Evolutionary conservation across 2,113 vertebrate species (phyloP).

Genomic region (Pycnonotus jocosus): DNA sequence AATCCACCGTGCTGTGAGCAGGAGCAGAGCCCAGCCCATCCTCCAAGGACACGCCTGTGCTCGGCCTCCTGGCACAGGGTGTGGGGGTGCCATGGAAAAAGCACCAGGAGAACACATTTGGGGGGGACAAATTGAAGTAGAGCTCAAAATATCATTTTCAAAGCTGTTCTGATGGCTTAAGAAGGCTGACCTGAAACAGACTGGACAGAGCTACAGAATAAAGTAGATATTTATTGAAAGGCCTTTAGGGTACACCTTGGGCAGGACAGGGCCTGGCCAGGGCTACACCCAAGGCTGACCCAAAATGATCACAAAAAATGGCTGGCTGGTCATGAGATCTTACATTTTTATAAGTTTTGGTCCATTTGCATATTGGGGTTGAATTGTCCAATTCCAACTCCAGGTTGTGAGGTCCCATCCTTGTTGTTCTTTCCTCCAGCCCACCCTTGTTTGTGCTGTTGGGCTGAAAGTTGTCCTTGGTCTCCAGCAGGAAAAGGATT

Average conservation of each 20-base stretch:
- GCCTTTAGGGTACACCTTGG: not conserved
- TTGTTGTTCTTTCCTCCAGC: not conserved
- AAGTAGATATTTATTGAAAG: not conserved
- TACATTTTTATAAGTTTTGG: not conserved
- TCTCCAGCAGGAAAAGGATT: not conserved
- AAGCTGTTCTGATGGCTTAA: not conserved
- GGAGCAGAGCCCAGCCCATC: not conserved
- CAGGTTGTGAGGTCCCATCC: not conserved
- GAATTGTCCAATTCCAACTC: not conserved
- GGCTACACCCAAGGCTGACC: not conserved
- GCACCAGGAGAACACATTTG: not conserved
- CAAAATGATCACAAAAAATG: not conserved
- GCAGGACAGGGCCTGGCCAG: not conserved
- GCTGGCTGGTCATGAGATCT: not conserved
- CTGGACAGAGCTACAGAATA: not conserved
- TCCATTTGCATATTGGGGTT: not conserved
- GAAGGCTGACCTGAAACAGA: not conserved
- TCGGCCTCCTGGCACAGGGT: not conserved
- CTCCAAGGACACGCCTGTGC: too few relatives aligned
- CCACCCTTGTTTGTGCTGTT: not conserved
- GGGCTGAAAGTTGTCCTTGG: not conserved
- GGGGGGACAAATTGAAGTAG: not conserved
- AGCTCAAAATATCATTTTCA: not conserved
- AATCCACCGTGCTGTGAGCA: not conserved
- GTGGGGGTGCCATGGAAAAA: fast-evolving